Base-by-base conservation (phyloP, 2,113 vertebrate species). In the Nothoprocta perdicaria region DNA sequence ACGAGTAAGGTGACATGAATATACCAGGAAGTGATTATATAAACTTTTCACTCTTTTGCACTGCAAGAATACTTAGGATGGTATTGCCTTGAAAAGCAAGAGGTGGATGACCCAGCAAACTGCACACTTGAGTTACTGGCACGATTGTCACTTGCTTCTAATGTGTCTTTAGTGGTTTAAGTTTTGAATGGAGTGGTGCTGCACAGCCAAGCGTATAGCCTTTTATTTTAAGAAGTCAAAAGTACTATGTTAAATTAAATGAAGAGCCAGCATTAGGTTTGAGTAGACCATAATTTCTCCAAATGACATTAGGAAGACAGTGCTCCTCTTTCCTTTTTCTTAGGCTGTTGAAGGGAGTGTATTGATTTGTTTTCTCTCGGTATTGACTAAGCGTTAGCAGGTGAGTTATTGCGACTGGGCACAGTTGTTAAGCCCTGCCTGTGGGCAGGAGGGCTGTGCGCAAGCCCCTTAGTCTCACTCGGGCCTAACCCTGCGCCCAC, bases 191-290 rank as follows among this genome's bases (percentile, higher is more conserved):
- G 57, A 76, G 75, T 46, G 68, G 10, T 27, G 19, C 48, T 67
- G 53, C 41, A 9, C 17, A 52, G 57, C 22, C 33, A 66, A 31
- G 12, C 1, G 0, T 53, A 12, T 27, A 4, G 2, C 1, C 2
- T 84, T 90, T 62, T 62, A 67, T 10, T 40, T 18, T 27, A 73
- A 19, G 40, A 68, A 46, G 22, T 91, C n/a, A 63, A 35, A 80
- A 88, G 29, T 41, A 26, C 48, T 45, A 3, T 43, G 55, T 60
- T 58, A 46, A 84, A 26, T 81, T 38, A 45, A 48, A 41, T 50
- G 10, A 48, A 19, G 61, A 55, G 41, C 7, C 4, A 22, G 16
- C 60, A 22, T 82, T 33, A 23, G 29, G 68, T 61, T 91, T 89
- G 24, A 81, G 38, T 67, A 31, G 41, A n/a, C 29, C 83, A 15